These are phyloP conservation scores for Sphenodon punctatus DNA, from an alignment of 2,797 vertebrate genomes.

Conservation along the genomic window DNA sequence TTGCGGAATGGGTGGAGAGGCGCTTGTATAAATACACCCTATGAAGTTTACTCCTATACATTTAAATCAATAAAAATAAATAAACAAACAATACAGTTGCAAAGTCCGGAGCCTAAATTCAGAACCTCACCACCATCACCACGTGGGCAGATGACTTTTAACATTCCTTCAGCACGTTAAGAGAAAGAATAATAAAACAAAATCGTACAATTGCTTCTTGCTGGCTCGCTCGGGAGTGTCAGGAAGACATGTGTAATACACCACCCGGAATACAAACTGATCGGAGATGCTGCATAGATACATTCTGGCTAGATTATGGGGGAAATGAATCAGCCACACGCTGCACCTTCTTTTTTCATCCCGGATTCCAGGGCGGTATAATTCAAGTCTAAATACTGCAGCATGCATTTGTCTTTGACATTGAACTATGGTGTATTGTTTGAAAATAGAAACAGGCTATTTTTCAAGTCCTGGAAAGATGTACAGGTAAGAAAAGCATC, in stretches of 20 bases:
- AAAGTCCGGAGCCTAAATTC: neutral
- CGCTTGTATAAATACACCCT: too few species aligned
- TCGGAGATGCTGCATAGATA: slow-evolving; percentile 1
- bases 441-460: slow-evolving; percentile 45
- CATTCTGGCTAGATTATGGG: neutral
- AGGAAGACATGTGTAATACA: neutral
- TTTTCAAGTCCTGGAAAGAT: slow-evolving; percentile 50
- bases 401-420: slow-evolving; percentile 47
- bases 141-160: too few species aligned
- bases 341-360: neutral
- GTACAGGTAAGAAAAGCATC: slow-evolving; percentile 35
- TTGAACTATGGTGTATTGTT: slow-evolving; percentile 57
- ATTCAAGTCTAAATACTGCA: slow-evolving; percentile 44
- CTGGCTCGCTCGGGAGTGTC: neutral
- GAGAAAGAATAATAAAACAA: neutral
- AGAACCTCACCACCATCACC: neutral
- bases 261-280: neutral
- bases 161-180: neutral
- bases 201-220: neutral
- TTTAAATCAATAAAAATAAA: too few species aligned
- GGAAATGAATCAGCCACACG: slow-evolving; percentile 24
- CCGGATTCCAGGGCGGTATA: neutral
- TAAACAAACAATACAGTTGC: too few species aligned
- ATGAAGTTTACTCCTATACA: too few species aligned
- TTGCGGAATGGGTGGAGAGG: too few species aligned